Base-by-base conservation (phyloP, 1,140 invertebrate species). In the Luehdorfia chinensis region DNA sequence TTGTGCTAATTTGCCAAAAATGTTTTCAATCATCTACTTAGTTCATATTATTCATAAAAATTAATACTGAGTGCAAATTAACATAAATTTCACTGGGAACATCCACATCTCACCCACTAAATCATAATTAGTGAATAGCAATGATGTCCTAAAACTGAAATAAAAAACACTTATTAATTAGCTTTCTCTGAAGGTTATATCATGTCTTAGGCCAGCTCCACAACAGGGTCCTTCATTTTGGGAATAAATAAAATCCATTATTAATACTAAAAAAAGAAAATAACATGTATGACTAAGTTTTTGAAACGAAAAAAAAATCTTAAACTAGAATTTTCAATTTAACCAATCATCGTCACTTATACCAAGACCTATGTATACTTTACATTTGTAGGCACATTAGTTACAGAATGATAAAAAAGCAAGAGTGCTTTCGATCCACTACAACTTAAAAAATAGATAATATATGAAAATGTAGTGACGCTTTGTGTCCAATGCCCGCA, bases 381-480 rank as follows among this genome's bases (percentile, higher is more conserved):
- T 83, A 83, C 71, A 84, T 80, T 79, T 80, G 83, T 84, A 86
- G 83, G 83, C 83, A 86, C 83, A 84, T 83, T 77, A 84, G 83
- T 84, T 83, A 80, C 66, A 79, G 67, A 81, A 80, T 16, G 39
- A 43, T 75, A 83, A 81, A 78, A 66, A 69, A 84, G 80, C 73
- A 78, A 63, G 79, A 70, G 72, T 79, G 76, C 72, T 71, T 75
- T 69, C 68, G 67, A 83, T 83, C 69, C 72, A 72, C 76, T 84
- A 83, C 68, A 79, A 84, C 72, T 71, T 72, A 79, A 60, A 65
- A 66, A 62, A 59, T 63, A 66, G 53, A 66, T 68, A 50, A 60
- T 70, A 63, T 73, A 60, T 12, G 16, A 2, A 3, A 60, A 67
- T 69, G 51, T 75, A 63, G 64, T 46, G 62, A 81, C 74, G 65